Percentiles rank a stretch among this genome's conserved stretches.
These are phyloP conservation scores for Agrochola lychnidis DNA, from an alignment of 2,888 invertebrate genomes.

Conservation along the genomic window DNA sequence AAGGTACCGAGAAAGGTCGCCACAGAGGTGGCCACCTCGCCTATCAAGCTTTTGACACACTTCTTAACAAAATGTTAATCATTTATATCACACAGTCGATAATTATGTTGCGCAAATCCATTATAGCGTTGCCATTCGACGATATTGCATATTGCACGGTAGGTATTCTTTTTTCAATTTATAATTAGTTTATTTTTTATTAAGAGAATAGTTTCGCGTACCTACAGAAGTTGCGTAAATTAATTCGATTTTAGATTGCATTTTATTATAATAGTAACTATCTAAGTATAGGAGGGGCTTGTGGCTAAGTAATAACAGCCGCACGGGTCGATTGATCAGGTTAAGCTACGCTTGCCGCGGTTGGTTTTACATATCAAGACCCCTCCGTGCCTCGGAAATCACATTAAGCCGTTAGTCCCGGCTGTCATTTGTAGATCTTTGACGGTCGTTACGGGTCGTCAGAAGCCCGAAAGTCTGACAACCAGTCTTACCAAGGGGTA, in stretches of 20 bases:
- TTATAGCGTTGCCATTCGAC: slow-evolving; percentile 41
- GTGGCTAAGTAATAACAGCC: no score
- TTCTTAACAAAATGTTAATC: slow-evolving; percentile 54
- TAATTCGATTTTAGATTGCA: slow-evolving; percentile 26
- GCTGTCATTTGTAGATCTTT: no score
- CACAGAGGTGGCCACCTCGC: slow-evolving; percentile 17
- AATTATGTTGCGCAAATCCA: slow-evolving; percentile 60
- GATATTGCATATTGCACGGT: slow-evolving; percentile 33
- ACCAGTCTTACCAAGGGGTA: no score
- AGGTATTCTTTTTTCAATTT: slow-evolving; percentile 21
- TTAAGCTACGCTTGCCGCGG: no score
- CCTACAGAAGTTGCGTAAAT: slow-evolving; percentile 22
- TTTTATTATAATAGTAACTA: neutral
- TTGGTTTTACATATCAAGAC: no score
- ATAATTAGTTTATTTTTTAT: slow-evolving; percentile 1
- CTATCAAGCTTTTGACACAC: slow-evolving; percentile 52
- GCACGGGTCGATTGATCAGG: no score
- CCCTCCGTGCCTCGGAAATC: no score
- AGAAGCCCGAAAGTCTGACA: no score
- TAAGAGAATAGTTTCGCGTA: neutral
- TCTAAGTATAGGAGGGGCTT: neutral
- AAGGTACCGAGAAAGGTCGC: slow-evolving; percentile 31
- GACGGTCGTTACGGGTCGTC: no score
- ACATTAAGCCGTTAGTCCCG: no score
- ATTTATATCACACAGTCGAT: slow-evolving; percentile 45